Percentiles rank a stretch among this genome's conserved stretches.
phyloP scores from a whole-genome alignment of 2,113 vertebrate species.

The Saguinus midas region DNA sequence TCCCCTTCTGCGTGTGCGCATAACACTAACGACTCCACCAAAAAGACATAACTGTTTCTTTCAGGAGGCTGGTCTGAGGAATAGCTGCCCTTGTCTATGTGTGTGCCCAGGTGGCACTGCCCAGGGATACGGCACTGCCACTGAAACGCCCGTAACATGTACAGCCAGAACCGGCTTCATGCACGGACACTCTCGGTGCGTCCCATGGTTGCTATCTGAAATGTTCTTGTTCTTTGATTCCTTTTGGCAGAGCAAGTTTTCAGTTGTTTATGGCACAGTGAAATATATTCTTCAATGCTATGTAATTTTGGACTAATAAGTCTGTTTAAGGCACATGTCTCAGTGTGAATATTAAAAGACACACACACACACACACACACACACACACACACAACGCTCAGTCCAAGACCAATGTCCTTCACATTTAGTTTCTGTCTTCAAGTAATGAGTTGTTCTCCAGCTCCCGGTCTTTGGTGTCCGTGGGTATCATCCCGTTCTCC shows the following conservation, averaged over 20 bases:
- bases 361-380: no score
- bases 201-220: constrained; percentile 72
- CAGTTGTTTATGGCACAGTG: constrained; percentile 89
- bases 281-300: constrained; percentile 83
- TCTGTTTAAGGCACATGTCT: constrained; percentile 90
- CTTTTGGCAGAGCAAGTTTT: constrained; percentile 84
- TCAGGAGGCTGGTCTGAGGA: constrained; percentile 67
- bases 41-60: constrained; percentile 56
- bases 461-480: constrained; percentile 89
- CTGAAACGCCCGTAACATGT: constrained; percentile 8
- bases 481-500: constrained; percentile 87
- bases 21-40: constrained; percentile 9
- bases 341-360: constrained; percentile 80
- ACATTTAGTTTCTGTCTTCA: constrained; percentile 85
- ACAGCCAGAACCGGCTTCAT: constrained; percentile 48
- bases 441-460: constrained; percentile 84
- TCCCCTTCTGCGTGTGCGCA: constrained; percentile 39
- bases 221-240: constrained; percentile 71
- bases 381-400: constrained; percentile 25
- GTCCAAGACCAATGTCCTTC: constrained; percentile 70
- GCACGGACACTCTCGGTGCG: constrained; percentile 64
- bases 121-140: not conserved
- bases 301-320: constrained; percentile 84
- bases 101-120: not conserved
- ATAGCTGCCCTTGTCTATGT: constrained; percentile 70